phyloP scores from a whole-genome alignment of 2,888 invertebrate genomes.

The Biston stratarius region DNA sequence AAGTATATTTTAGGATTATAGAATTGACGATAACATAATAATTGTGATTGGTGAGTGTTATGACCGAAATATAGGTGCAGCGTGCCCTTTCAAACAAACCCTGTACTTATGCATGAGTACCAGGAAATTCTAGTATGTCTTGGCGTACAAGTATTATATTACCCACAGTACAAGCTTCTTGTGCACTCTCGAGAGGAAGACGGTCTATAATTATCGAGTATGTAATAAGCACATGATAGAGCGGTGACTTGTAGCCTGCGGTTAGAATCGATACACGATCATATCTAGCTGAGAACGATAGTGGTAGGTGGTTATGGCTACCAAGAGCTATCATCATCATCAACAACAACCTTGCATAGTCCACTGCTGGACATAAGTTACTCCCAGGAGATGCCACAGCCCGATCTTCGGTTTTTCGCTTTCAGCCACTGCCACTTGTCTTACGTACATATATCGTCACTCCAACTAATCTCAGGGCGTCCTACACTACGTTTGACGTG shows the following conservation, averaged over 20 bases:
- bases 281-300: background rate
- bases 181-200: slow-evolving; percentile 51
- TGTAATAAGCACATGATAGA: slow-evolving; percentile 56
- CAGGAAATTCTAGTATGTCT: background rate
- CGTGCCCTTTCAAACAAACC: background rate
- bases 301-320: background rate
- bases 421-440: no score
- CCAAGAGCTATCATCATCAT: background rate
- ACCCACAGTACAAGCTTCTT: slow-evolving; percentile 38
- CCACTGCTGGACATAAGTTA: no score
- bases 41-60: no score
- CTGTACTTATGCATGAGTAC: background rate
- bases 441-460: no score
- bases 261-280: slow-evolving; percentile 26
- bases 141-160: slow-evolving; percentile 23
- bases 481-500: no score
- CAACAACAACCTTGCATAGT: no score
- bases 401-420: no score
- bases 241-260: slow-evolving; percentile 65
- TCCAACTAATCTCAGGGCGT: no score
- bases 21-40: no score
- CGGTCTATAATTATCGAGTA: slow-evolving; percentile 67
- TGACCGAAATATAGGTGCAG: no score
- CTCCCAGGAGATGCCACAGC: no score
- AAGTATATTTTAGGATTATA: no score